A percentile compares a stretch with the other conserved stretches of the same genome.
Evolutionary conservation across 2,888 invertebrate genomes (phyloP).

Genomic region (Pyrgus malvae): DNA sequence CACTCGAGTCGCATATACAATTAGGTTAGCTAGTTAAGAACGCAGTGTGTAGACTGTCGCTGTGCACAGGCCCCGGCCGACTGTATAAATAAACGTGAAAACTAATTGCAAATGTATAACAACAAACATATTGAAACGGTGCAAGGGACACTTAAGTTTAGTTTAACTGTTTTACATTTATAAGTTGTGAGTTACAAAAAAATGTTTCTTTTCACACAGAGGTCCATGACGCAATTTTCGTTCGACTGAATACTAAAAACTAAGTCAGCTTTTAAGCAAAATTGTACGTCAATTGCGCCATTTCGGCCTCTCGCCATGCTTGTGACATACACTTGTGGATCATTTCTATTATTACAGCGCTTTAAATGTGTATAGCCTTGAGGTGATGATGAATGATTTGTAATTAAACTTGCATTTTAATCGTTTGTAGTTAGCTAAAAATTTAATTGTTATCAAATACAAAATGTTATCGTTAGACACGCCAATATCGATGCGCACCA

Average conservation of each 20-base stretch:
- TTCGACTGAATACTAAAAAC: not conserved
- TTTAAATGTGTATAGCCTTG: conserved; percentile 23
- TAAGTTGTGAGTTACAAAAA: not conserved
- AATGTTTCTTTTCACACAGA: not conserved
- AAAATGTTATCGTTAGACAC: conserved; percentile 19
- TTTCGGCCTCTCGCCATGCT: too few relatives aligned
- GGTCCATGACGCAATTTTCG: not conserved
- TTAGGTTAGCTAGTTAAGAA: conserved; percentile 7
- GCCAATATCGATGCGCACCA: not conserved
- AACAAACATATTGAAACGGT: not conserved
- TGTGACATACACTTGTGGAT: conserved; percentile 10
- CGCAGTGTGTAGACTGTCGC: not conserved
- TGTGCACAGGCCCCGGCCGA: not conserved
- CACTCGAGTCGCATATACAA: conserved; percentile 21
- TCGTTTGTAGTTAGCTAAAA: conserved; percentile 27
- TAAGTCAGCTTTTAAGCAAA: too few relatives aligned
- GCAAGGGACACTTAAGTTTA: not conserved
- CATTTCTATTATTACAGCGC: conserved; percentile 15
- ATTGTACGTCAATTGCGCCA: too few relatives aligned
- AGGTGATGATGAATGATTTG: conserved; percentile 20
- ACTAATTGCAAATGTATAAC: not conserved
- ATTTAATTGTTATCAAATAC: conserved; percentile 20
- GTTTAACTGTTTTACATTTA: not conserved
- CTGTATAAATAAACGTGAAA: not conserved
- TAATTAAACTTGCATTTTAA: conserved; percentile 21